Conservation (phyloP, 2,888 invertebrate species). For the Acrocyrtus sp. region DNA sequence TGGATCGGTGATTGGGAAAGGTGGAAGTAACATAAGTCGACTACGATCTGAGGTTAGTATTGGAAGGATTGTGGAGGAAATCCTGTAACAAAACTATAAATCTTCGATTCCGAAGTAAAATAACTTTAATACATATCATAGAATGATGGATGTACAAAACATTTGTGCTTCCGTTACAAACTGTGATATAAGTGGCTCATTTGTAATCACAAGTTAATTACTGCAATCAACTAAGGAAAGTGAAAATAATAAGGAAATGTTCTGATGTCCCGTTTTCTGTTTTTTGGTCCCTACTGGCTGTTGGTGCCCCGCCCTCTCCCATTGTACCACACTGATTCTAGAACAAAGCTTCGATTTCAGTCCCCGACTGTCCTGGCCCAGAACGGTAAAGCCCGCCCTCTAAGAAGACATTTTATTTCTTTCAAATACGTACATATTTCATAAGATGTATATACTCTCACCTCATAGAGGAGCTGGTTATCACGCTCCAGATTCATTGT, state of each 20-base stretch:
- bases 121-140: too few relatives aligned
- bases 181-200: too few relatives aligned
- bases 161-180: too few relatives aligned
- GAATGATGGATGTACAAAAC: too few relatives aligned
- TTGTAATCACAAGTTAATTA: too few relatives aligned
- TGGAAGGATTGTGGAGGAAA: too few relatives aligned
- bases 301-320: slow-evolving; percentile 64
- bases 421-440: slow-evolving; percentile 31
- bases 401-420: slow-evolving; percentile 42
- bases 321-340: slow-evolving; percentile 69
- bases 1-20: slow-evolving; percentile 98
- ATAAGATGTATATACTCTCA: too few relatives aligned
- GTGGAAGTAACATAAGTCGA: slow-evolving; percentile 96
- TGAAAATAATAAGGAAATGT: slow-evolving; percentile 37
- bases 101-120: not conserved
- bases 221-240: slow-evolving; percentile 31
- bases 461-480: too few relatives aligned
- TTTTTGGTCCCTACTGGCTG: slow-evolving; percentile 62
- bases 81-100: too few relatives aligned
- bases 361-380: slow-evolving; percentile 99
- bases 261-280: slow-evolving; percentile 63
- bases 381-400: slow-evolving; percentile 53
- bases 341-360: slow-evolving; percentile 99
- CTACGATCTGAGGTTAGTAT: slow-evolving; percentile 92
- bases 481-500: too few relatives aligned